Percentiles rank a stretch among this genome's conserved stretches.
Conservation (phyloP, 1,140 invertebrate genomes). For the Nasonia giraulti region DNA sequence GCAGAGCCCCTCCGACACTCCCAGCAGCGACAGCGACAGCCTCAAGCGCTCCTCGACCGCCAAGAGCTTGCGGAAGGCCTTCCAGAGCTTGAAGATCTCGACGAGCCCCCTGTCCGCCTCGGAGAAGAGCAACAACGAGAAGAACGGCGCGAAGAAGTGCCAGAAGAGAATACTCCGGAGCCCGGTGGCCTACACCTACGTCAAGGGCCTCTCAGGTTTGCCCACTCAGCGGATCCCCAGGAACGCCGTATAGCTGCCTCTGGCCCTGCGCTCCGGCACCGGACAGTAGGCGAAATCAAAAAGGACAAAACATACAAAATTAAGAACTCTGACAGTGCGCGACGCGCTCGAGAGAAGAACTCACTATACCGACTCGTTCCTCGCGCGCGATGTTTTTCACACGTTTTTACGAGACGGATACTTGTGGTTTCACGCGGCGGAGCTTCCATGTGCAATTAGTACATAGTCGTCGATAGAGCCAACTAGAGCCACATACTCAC, state of each 20-base stretch:
- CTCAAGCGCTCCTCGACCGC: conserved; percentile 77
- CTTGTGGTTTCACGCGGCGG: background rate
- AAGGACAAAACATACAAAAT: no score
- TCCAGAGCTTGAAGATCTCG: conserved; percentile 80
- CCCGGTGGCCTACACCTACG: conserved; percentile 85
- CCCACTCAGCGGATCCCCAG: conserved; percentile 85
- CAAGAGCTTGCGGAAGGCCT: conserved; percentile 80
- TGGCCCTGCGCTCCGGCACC: conserved; percentile 54
- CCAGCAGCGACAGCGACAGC: conserved; percentile 75
- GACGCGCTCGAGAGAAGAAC: no score
- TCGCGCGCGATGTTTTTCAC: no score
- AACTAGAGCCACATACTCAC: background rate
- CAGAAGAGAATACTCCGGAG: conserved; percentile 82
- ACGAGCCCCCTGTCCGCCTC: conserved; percentile 71
- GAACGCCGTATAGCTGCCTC: conserved; percentile 63
- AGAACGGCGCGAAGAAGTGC: conserved; percentile 74
- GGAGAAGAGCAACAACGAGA: conserved; percentile 52
- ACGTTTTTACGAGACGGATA: no score
- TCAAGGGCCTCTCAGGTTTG: conserved; percentile 84
- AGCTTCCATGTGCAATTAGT: background rate
- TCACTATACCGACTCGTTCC: no score
- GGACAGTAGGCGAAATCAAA: no score
- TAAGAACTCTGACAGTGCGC: no score
- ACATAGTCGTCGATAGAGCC: background rate
- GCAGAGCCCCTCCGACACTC: conserved; percentile 65